Evolutionary conservation across 2,888 invertebrate genomes (phyloP).

Genomic region (Digitonthophagus gazella): DNA sequence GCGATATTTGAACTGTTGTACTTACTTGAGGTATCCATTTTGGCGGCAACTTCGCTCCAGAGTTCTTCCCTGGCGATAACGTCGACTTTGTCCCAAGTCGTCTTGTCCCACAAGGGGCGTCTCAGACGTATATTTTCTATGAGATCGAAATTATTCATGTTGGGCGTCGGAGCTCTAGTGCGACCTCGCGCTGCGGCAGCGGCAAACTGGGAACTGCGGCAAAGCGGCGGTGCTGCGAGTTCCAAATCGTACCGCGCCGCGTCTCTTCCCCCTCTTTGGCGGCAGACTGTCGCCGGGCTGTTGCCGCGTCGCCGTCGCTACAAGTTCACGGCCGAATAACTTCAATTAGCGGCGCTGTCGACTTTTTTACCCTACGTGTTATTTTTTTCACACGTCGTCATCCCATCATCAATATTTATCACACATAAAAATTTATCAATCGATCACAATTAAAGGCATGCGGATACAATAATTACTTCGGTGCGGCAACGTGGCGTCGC

Average conservation of each 20-base stretch:
- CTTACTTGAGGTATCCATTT: constrained; percentile 36
- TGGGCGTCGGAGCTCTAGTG: constrained; percentile 11
- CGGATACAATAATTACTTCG: neutral
- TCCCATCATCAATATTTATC: constrained; percentile 4
- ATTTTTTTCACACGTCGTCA: neutral
- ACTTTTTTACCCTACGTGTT: neutral
- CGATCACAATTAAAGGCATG: too few species aligned
- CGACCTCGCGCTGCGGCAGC: constrained; percentile 24
- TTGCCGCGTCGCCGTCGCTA: constrained; percentile 22
- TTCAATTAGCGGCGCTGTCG: neutral
- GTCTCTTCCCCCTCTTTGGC: constrained; percentile 22
- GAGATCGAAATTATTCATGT: constrained; percentile 37
- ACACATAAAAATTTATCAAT: neutral
- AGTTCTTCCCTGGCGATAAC: constrained; percentile 39
- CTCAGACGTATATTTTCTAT: constrained; percentile 34
- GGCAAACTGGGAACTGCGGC: constrained; percentile 39
- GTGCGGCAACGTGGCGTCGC: neutral
- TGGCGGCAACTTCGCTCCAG: constrained; percentile 39
- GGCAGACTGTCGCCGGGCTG: constrained; percentile 14
- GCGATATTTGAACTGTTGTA: constrained; percentile 21
- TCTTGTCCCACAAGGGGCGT: constrained; percentile 35
- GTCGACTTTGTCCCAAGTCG: constrained; percentile 33
- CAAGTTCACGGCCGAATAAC: constrained; percentile 18
- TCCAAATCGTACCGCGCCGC: constrained; percentile 32
- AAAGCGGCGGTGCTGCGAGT: constrained; percentile 26